A percentile compares a stretch with the other conserved stretches of the same genome.
Evolutionary conservation across 2,888 invertebrate genomes (phyloP).

Genomic region (Cactoblastis cactorum): DNA sequence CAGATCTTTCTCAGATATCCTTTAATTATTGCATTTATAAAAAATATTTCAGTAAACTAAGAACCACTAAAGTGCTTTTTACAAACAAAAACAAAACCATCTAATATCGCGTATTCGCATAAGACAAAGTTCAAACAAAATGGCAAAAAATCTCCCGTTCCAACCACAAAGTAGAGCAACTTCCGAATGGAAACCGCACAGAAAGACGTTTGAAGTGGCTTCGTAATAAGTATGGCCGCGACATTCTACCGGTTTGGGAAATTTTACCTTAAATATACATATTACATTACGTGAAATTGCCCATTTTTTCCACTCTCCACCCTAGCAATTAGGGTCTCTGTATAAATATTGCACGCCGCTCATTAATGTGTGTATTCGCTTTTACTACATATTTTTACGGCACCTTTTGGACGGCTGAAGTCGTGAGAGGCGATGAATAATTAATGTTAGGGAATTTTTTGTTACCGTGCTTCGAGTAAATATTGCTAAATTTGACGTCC

Average conservation of each 20-base stretch:
- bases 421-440: conserved; percentile 69
- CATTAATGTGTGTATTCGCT: conserved; percentile 76
- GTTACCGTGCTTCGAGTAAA: conserved; percentile 33
- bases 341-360: conserved; percentile 79
- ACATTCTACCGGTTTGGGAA: conserved; percentile 67
- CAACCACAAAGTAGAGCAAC: conserved; percentile 45
- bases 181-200: conserved; percentile 34
- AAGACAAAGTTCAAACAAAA: background rate
- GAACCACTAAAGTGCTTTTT: too few relatives aligned
- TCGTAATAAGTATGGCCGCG: conserved; percentile 69
- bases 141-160: background rate
- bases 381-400: conserved; percentile 74
- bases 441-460: conserved; percentile 58
- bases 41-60: too few relatives aligned
- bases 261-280: conserved; percentile 78
- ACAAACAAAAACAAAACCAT: background rate
- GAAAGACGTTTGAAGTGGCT: conserved; percentile 74
- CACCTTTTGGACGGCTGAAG: conserved; percentile 58
- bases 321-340: conserved; percentile 79
- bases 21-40: too few relatives aligned
- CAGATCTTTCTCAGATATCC: too few relatives aligned
- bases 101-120: background rate
- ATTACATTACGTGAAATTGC: conserved; percentile 80
- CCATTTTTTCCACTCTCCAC: conserved; percentile 80
- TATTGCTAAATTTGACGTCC: conserved; percentile 22